A percentile compares a stretch with the other conserved stretches of the same genome.
Conservation (phyloP, 2,113 vertebrate genomes). For the Perca schrenkii region DNA sequence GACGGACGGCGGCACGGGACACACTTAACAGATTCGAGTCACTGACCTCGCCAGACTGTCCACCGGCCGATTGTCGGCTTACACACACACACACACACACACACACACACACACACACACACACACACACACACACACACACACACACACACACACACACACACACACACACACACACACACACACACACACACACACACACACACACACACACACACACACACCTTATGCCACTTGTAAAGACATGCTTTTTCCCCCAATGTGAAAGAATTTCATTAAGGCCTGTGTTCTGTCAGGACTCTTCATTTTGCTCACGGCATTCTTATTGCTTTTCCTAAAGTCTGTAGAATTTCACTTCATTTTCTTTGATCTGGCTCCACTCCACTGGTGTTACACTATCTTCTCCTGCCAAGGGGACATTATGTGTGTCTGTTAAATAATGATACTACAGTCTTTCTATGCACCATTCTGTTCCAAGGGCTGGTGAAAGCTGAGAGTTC, state of each 20-base stretch:
- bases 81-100: too few species aligned
- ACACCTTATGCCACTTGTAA: conserved; percentile 26
- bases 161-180: too few species aligned
- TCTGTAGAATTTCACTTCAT: conserved; percentile 51
- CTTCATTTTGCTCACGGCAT: conserved; percentile 40
- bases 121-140: too few species aligned
- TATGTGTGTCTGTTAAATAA: conserved; percentile 67
- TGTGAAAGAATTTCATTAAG: conserved; percentile 50
- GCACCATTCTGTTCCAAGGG: conserved; percentile 13
- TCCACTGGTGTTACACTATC: conserved; percentile 54
- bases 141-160: too few species aligned
- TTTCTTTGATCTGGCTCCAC: conserved; percentile 62
- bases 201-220: too few species aligned
- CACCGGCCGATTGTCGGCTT: too few species aligned
- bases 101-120: neutral
- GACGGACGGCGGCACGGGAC: too few species aligned
- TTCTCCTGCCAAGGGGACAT: conserved; percentile 50
- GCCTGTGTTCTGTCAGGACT: conserved; percentile 45
- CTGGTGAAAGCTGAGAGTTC: conserved; percentile 32
- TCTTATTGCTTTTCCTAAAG: conserved; percentile 48
- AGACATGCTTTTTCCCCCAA: conserved; percentile 8
- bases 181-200: too few species aligned
- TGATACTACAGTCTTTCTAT: conserved; percentile 48
- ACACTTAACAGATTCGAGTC: too few species aligned
- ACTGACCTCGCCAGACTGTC: too few species aligned